Evolutionary conservation across 2,113 vertebrate genomes (phyloP), one percentile per base, ranked within the genome.

Genomic region (Saguinus midas): DNA sequence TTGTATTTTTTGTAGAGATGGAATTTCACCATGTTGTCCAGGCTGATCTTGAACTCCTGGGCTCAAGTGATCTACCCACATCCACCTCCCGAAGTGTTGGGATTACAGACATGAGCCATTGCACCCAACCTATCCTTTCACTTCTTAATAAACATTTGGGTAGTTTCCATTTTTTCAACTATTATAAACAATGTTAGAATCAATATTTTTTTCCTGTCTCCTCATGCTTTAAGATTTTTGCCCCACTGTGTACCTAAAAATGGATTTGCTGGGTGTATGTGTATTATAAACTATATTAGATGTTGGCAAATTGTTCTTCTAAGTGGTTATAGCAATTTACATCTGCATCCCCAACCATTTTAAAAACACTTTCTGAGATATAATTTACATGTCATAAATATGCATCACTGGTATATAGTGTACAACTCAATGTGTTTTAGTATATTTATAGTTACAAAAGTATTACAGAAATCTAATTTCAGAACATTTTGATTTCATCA

Each of bases 131-230:
- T 32, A 32, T 32, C 8, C 16, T 87, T 82, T 72, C 7, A 73
- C 61, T 78, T 92, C 75, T 95, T 97, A 50, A 86, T 83, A 85
- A 92, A 84, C 13, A 86, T 35, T 82, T 94, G 20, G 16, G 50
- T 90, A 87, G 58, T 92, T 95, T 97, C 45, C 32, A 4, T 25
- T 83, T 89, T 52, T 85, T 87, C 45, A 61, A 13, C 16, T 92
- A 64, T 81, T 90, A 68, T 83, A 93, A 70, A 10, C 43, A 70
- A 3, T 29, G 23, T 23, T 57, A 58, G 20, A 79, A 2, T 79
- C 25, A 82, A 90, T 40, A 64, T 83, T 92, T 43, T 94, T 93
- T 66, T 0, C 35, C 29, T 81, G 7, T 57, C 37, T 89, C 61
- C 43, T 87, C 87, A 18, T 92, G 35, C 25, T 92, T 18, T 72